A percentile compares a stretch with the other conserved stretches of the same genome.
These are phyloP conservation scores for Hanleya hanleyi DNA, from an alignment of 2,888 invertebrate genomes.

Conservation along the genomic window DNA sequence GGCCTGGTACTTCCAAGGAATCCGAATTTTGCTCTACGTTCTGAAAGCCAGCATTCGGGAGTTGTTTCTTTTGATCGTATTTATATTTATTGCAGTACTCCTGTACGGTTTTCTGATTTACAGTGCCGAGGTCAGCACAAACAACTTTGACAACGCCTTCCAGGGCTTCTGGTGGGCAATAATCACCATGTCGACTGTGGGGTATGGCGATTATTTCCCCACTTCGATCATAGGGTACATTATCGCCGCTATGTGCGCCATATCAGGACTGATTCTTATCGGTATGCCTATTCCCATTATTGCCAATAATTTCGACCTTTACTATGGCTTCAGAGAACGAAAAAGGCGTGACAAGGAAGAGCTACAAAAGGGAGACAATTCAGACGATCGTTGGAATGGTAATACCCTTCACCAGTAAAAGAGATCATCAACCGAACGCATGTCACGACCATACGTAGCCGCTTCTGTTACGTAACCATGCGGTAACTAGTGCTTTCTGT, in stretches of 20 bases:
- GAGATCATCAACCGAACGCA: no score
- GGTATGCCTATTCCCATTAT: slow-evolving; percentile 2
- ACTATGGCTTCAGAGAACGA: slow-evolving; percentile 6
- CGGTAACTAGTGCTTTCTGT: no score
- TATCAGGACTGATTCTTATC: neutral
- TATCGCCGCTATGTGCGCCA: neutral
- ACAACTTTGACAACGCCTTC: slow-evolving; percentile 1
- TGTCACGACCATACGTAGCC: no score
- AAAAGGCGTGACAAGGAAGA: no score
- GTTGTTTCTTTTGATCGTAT: neutral
- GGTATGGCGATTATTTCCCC: neutral
- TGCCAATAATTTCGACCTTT: neutral
- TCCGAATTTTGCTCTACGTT: neutral
- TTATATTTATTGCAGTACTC: neutral
- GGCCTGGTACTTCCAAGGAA: neutral
- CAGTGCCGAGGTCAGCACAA: neutral
- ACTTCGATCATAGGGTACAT: neutral
- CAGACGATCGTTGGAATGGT: no score
- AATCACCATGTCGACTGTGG: neutral
- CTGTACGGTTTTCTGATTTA: neutral
- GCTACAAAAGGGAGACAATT: no score
- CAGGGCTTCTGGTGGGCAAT: slow-evolving; percentile 2
- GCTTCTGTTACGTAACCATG: no score
- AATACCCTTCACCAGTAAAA: no score
- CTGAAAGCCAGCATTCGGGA: neutral